Base-by-base conservation (phyloP, 1,140 invertebrate species). In the Drosophila bocqueti region DNA sequence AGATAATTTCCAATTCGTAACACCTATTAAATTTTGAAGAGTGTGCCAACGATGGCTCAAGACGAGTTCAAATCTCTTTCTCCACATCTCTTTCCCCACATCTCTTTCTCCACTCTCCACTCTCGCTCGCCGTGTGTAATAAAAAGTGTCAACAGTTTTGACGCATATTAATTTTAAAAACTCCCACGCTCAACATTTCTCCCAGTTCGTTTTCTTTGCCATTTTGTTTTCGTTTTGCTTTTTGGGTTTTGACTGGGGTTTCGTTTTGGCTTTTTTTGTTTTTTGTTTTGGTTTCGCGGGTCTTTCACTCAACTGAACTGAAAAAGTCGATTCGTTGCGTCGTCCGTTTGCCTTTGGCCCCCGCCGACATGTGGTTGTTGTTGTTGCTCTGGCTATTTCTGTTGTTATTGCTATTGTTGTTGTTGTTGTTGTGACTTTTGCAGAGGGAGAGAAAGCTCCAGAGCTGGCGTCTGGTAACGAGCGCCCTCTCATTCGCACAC, bases 121-220 rank as follows among this genome's bases (percentile, higher is more conserved):
- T 16, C 31, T 11, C 5, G 29, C 49, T 52, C 10, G 10, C 45
- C 16, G 49, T 21, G 18, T 16, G 54, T n/a, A 40, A 55, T 55
- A 55, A 55, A 55, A 55, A 76, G 76, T 87, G 80, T 87, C 84
- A 72, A 87, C 84, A 89, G 74, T 79, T 89, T 74, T 81, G 66
- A 81, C 74, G 85, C 85, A 89, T 89, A 89, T 89, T 89, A 81
- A 89, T 85, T 90, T 90, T 77, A 64, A 77, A 90, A 90, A 90
- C 85, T 90, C 85, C 85, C 85, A 90, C 85, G 85, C 85, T 90
- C 76, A 90, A 80, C 79, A 87, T 86, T 86, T 79, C 67, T 67
- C 71, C 31, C 11, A 13, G 21, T 62, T 65, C 52, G 42, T 59
- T 76, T 73, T 57, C 29, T 71, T 66, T 50, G 50, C 57, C 36